phyloP scores from a whole-genome alignment of 2,888 invertebrate genomes.

The Brachyptera risi region DNA sequence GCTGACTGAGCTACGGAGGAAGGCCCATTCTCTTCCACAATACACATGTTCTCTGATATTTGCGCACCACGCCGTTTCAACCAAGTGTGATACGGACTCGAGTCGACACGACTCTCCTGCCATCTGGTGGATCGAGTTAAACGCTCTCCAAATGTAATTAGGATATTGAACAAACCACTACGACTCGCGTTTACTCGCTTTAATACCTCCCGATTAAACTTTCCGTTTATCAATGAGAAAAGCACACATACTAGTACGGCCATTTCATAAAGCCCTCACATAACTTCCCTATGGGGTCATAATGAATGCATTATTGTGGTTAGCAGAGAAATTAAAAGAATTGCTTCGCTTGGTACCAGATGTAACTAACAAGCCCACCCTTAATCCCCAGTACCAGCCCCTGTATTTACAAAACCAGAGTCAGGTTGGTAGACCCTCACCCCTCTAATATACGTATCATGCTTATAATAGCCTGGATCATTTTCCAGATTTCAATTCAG shows the following conservation, averaged over 20 bases:
- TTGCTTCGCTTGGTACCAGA: slow-evolving; percentile 13
- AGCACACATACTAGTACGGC: no score
- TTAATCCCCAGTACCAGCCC: background rate
- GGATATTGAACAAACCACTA: slow-evolving; percentile 19
- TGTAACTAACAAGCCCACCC: slow-evolving; percentile 11
- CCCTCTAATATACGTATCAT: background rate
- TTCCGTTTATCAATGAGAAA: background rate
- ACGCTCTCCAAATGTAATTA: slow-evolving; percentile 10
- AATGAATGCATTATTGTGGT: slow-evolving; percentile 16
- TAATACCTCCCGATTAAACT: slow-evolving; percentile 8
- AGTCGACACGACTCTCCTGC: background rate
- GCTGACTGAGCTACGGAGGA: no score
- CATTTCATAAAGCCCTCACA: slow-evolving; percentile 8
- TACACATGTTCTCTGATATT: no score
- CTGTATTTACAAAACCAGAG: background rate
- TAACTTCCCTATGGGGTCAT: background rate
- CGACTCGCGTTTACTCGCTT: slow-evolving; percentile 14
- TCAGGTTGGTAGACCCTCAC: background rate
- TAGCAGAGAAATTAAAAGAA: slow-evolving; percentile 14
- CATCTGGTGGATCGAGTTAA: slow-evolving; percentile 1
- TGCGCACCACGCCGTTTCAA: no score
- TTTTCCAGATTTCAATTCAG: slow-evolving; percentile 13
- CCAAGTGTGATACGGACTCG: no score
- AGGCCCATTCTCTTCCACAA: no score
- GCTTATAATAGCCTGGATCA: background rate